phyloP scores from a whole-genome alignment of 1,140 invertebrate genomes.

The Leucophenga varia region DNA sequence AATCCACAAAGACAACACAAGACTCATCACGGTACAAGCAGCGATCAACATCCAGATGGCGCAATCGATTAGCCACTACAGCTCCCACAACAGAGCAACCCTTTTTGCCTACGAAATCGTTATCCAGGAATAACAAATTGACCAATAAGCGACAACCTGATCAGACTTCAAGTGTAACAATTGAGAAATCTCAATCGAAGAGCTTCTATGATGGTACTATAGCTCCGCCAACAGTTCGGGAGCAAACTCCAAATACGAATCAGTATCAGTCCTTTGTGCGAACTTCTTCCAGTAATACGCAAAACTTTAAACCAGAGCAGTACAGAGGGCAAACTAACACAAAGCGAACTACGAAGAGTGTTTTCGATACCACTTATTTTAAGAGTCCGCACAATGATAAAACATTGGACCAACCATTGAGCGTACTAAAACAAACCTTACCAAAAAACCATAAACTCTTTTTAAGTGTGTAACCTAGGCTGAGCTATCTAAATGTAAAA shows the following conservation, averaged over 20 bases:
- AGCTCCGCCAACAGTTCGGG: conserved; percentile 27
- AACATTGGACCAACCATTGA: conserved; percentile 26
- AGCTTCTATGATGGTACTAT: conserved; percentile 50
- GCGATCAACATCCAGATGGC: background rate
- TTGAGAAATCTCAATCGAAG: conserved; percentile 44
- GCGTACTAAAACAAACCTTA: conserved; percentile 33
- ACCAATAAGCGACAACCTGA: background rate
- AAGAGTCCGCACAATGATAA: conserved; percentile 39
- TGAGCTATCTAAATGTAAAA: background rate
- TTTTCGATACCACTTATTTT: conserved; percentile 50
- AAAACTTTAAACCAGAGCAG: no score
- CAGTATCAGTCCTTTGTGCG: no score
- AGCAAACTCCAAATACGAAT: conserved; percentile 16
- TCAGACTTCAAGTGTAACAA: conserved; percentile 21
- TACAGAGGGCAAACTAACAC: conserved; percentile 2
- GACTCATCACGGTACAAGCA: background rate
- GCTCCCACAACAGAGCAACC: conserved; percentile 12
- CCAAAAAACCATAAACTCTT: conserved; percentile 55
- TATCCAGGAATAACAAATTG: no score
- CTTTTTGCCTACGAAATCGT: no score
- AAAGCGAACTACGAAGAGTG: conserved; percentile 44
- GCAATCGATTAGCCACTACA: background rate
- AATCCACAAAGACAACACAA: conserved; percentile 8
- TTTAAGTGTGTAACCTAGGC: conserved; percentile 10
- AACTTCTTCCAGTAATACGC: no score